Evolutionary conservation across 2,797 vertebrate species (phyloP), one percentile per base, ranked within the genome.

Genomic region (Esox masquinongy): DNA sequence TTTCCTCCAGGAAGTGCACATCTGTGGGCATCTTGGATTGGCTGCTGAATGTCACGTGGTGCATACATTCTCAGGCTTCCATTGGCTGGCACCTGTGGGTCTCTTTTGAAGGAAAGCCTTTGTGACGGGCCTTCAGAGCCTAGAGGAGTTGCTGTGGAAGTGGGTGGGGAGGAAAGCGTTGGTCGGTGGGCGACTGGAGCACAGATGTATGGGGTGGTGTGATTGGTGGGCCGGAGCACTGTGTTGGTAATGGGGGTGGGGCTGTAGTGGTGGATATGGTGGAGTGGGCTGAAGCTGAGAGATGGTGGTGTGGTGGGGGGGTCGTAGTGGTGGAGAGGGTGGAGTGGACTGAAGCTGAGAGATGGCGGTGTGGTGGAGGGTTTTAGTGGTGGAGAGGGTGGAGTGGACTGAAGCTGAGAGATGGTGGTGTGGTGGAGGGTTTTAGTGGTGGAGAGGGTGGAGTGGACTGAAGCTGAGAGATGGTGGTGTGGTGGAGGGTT

Each of bases 61-160:
- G 2, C 68, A 29, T 24, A 78, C 76, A 61, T 87, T 91, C 81
- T 51, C 81, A 80, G 80, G 77, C 84, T 78, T 0, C 83, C 78
- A 93, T 93, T 94, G 92, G 92, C 83, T 90, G 88, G 83, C 91
- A 91, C 91, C 85, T 91, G 91, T 92, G 90, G 88, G 91, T 85
- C 84, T 86, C 83, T 91, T 39, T 89, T 94, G 93, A 94, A 86
- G 90, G 85, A 87, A 90, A 94, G 90, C 86, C 81, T 86, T 93
- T 92, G 85, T 94, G 93, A 94, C 92, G 90, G 88, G 88, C 85
- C 81, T 79, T 84, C 85, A 86, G 86, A 88, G 91, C 92, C 91
- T 85, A 90, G 83, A 92, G 89, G 91, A 92, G 86, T 77, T 85
- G 89, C 85, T 90, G 82, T 26, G 82, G 89, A 90, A 92, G 86